phyloP scores from a whole-genome alignment of 2,797 vertebrate species.

The Acanthopagrus latus region DNA sequence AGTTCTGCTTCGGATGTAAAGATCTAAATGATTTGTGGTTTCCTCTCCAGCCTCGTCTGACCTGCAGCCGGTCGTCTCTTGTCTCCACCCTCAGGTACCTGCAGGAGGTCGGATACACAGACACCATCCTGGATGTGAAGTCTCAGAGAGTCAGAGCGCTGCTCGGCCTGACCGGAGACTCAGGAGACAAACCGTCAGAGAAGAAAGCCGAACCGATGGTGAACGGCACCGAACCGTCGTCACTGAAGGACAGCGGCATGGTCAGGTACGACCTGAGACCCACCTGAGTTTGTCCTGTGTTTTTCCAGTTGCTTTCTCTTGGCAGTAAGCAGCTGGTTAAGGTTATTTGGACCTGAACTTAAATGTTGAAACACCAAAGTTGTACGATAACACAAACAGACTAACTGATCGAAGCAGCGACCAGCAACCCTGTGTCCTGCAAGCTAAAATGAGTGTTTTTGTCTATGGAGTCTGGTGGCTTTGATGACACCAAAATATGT shows the following conservation, averaged over 20 bases:
- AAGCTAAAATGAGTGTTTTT: too few relatives aligned
- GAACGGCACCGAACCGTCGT: constrained; percentile 91
- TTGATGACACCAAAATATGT: too few relatives aligned
- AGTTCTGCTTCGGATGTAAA: too few relatives aligned
- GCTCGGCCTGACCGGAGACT: constrained; percentile 90
- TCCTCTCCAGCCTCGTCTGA: background rate
- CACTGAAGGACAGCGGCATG: constrained; percentile 89
- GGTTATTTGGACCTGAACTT: too few relatives aligned
- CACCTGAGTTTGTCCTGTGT: too few relatives aligned
- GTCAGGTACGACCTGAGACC: constrained; percentile 46
- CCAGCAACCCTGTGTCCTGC: too few relatives aligned
- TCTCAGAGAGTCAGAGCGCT: constrained; percentile 92
- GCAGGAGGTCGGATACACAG: constrained; percentile 96
- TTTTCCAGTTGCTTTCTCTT: too few relatives aligned
- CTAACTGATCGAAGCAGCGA: background rate
- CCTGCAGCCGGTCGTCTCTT: background rate
- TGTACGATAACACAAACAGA: too few relatives aligned
- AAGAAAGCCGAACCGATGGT: constrained; percentile 89
- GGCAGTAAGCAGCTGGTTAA: too few relatives aligned
- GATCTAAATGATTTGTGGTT: too few relatives aligned
- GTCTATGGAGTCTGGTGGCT: too few relatives aligned
- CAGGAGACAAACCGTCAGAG: constrained; percentile 85
- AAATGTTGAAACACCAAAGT: too few relatives aligned
- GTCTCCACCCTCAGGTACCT: constrained; percentile 87
- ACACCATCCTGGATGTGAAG: constrained; percentile 96